Evolutionary conservation across 2,797 vertebrate species (phyloP).

Genomic region (Micrastur ruficollis): DNA sequence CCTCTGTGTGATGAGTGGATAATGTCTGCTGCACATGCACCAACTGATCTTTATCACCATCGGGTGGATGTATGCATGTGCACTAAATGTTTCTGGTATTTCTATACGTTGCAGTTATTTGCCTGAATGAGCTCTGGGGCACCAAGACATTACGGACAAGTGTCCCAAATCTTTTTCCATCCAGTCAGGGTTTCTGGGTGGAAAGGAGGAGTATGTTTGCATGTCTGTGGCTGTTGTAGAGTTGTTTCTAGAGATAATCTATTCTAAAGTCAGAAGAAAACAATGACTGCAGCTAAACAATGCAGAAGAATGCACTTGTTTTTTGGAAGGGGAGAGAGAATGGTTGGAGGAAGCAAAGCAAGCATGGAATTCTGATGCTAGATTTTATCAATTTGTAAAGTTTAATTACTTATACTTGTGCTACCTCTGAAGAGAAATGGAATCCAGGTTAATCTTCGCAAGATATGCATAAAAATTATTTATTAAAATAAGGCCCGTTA

Average conservation of each 20-base stretch:
- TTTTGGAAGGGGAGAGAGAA: background rate
- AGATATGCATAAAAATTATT: conserved; percentile 40
- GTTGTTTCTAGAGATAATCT: background rate
- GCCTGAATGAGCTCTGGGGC: background rate
- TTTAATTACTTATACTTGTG: conserved; percentile 31
- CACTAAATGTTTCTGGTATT: background rate
- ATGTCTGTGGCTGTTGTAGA: background rate
- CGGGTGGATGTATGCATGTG: rapidly evolving
- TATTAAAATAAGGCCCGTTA: conserved; percentile 38
- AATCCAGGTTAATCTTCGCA: conserved; percentile 26
- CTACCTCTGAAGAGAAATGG: background rate
- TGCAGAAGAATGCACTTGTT: rapidly evolving
- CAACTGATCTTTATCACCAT: background rate
- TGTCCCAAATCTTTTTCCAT: background rate
- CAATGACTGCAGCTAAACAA: background rate
- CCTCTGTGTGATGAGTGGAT: background rate
- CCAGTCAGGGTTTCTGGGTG: background rate
- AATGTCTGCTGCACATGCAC: background rate
- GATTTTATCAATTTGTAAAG: background rate
- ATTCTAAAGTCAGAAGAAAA: background rate
- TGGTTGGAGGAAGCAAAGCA: background rate
- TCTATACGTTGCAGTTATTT: background rate
- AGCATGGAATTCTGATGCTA: background rate
- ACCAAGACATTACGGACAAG: background rate
- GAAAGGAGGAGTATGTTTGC: background rate